phyloP scores from a whole-genome alignment of 2,888 invertebrate species.

The Steinernema hermaphroditum region DNA sequence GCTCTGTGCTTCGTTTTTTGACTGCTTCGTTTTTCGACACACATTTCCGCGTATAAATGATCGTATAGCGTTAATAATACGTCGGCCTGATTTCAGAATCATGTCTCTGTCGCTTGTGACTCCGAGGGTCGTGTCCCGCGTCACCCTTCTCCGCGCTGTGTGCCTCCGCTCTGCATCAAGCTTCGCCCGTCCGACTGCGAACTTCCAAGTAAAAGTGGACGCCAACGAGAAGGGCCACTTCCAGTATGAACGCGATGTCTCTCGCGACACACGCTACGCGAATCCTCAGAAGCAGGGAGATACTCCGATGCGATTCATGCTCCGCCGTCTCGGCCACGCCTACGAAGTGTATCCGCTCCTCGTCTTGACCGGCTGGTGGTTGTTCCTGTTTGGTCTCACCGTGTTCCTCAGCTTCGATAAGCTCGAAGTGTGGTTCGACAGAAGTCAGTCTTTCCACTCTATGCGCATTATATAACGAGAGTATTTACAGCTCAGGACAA shows the following conservation, averaged over 20 bases:
- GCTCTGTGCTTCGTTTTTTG: too few relatives aligned
- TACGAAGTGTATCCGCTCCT: constrained; percentile 62
- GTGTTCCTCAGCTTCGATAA: constrained; percentile 58
- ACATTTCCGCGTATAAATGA: too few relatives aligned
- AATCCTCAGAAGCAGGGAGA: constrained; percentile 61
- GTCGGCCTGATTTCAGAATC: constrained; percentile 34
- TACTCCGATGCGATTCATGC: constrained; percentile 56
- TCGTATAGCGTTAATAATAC: too few relatives aligned
- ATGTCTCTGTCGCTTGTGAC: constrained; percentile 58
- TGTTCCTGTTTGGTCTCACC: constrained; percentile 52
- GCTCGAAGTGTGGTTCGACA: constrained; percentile 62
- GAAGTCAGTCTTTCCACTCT: constrained; percentile 46
- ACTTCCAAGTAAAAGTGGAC: constrained; percentile 34
- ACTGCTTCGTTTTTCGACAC: too few relatives aligned
- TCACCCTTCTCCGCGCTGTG: constrained; percentile 45
- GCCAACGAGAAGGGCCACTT: constrained; percentile 51
- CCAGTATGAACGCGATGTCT: constrained; percentile 59
- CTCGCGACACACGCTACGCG: constrained; percentile 56
- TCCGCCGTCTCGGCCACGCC: constrained; percentile 57
- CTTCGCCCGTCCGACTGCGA: constrained; percentile 37
- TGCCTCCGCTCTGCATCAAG: constrained; percentile 42
- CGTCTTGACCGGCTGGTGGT: constrained; percentile 53
- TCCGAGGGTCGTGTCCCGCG: constrained; percentile 51
- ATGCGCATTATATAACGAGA: neutral
- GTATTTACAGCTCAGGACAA: constrained; percentile 47